A percentile compares a stretch with the other conserved stretches of the same genome.
Evolutionary conservation across 2,113 vertebrate genomes (phyloP).

Genomic region (Microtus ochrogaster): DNA sequence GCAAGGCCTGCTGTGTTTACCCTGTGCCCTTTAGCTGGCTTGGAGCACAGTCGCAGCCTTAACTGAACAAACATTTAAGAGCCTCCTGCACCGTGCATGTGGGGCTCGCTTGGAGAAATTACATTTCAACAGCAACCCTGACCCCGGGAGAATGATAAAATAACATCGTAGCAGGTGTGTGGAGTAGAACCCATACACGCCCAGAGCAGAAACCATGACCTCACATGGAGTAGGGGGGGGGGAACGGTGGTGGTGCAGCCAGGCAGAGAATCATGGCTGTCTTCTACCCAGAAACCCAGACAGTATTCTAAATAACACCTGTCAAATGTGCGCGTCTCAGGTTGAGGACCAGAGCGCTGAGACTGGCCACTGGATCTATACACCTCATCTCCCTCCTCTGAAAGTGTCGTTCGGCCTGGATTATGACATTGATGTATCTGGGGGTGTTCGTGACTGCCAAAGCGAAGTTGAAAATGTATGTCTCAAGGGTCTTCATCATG

Average conservation of each 20-base stretch:
- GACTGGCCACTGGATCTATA: slow-evolving; percentile 57
- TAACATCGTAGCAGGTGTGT: slow-evolving; percentile 66
- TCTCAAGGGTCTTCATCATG: not conserved
- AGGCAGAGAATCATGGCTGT: slow-evolving; percentile 52
- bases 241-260: accelerated
- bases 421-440: not conserved
- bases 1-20: not conserved
- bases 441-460: slow-evolving; percentile 59
- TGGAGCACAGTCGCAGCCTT: not conserved
- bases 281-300: slow-evolving; percentile 71
- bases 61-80: slow-evolving; percentile 41
- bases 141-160: slow-evolving; percentile 34
- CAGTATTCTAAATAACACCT: slow-evolving; percentile 43
- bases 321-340: slow-evolving; percentile 64
- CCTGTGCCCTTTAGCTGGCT: not conserved
- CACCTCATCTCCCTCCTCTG: slow-evolving; percentile 3
- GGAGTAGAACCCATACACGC: slow-evolving; percentile 46
- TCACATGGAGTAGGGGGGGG: accelerated
- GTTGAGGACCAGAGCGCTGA: slow-evolving; percentile 34
- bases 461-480: not conserved
- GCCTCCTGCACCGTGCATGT: accelerated
- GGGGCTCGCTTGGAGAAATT: not conserved
- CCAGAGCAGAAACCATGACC: accelerated
- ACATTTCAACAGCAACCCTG: not conserved
- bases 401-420: slow-evolving; percentile 50